Percentiles rank a stretch among this genome's conserved stretches.
phyloP scores from a whole-genome alignment of 92 coral and sea anemone species.

The Blastomussa wellsi region DNA sequence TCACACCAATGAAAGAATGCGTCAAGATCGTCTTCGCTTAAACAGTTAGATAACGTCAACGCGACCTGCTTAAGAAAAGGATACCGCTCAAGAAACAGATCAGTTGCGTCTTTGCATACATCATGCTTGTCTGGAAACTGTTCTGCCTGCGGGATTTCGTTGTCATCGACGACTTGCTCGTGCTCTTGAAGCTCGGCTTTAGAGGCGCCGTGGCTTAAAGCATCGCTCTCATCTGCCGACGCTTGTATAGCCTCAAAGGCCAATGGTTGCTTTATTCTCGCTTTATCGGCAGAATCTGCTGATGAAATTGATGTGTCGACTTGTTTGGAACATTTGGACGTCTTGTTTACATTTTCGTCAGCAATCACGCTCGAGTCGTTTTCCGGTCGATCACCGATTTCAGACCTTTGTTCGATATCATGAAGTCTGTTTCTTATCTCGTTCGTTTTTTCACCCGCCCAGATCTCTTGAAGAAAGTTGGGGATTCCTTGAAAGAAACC shows the following conservation, averaged over 20 bases:
- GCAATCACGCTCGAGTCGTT: too few species aligned
- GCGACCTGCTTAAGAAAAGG: too few species aligned
- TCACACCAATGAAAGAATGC: not conserved
- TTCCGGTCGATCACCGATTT: not conserved
- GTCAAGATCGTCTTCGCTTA: not conserved
- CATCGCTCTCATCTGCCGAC: not conserved
- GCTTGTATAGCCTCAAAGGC: not conserved
- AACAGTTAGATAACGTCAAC: too few species aligned
- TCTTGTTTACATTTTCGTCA: not conserved
- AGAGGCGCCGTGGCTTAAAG: not conserved
- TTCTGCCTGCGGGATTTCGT: not conserved
- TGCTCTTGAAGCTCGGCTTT: not conserved
- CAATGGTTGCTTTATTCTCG: not conserved
- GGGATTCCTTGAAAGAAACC: not conserved
- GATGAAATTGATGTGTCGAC: not conserved
- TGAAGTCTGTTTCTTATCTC: not conserved
- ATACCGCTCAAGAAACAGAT: not conserved
- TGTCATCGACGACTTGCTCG: not conserved
- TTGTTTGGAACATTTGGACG: not conserved
- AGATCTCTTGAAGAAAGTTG: slow-evolving; percentile 45
- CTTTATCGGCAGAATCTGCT: not conserved
- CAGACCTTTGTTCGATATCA: not conserved
- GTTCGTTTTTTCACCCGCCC: not conserved
- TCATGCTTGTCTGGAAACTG: too few species aligned
- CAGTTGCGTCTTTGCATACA: too few species aligned